phyloP scores from a whole-genome alignment of 1,140 invertebrate genomes.

The Papilio polytes region DNA sequence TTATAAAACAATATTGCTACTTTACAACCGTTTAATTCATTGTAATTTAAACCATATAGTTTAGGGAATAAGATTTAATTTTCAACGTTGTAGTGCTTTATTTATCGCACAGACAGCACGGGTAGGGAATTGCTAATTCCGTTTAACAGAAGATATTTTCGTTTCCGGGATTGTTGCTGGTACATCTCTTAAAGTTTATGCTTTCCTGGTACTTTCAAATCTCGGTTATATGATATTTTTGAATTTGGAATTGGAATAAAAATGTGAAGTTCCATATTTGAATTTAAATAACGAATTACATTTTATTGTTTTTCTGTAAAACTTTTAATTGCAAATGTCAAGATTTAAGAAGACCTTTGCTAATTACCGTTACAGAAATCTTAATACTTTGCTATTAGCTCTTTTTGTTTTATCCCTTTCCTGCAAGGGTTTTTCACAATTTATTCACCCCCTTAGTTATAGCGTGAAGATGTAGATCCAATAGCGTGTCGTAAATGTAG shows the following conservation, averaged over 20 bases:
- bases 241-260: not conserved
- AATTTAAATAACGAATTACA: too few species aligned
- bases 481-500: too few species aligned
- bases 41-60: slow-evolving; percentile 21
- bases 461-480: too few species aligned
- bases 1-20: slow-evolving; percentile 15
- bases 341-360: too few species aligned
- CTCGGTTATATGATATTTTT: not conserved
- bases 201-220: slow-evolving; percentile 42
- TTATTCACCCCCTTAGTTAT: too few species aligned
- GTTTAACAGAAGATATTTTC: slow-evolving; percentile 55
- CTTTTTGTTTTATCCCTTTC: too few species aligned
- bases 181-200: slow-evolving; percentile 48
- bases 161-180: slow-evolving; percentile 56
- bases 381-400: too few species aligned
- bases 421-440: too few species aligned
- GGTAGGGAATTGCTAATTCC: slow-evolving; percentile 60
- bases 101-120: slow-evolving; percentile 40
- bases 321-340: too few species aligned
- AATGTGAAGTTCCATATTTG: too few species aligned
- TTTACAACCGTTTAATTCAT: not conserved
- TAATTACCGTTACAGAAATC: too few species aligned
- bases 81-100: not conserved
- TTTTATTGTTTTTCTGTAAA: too few species aligned
- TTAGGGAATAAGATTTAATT: not conserved